Evolutionary conservation across 2,888 invertebrate species (phyloP).

Genomic region (Theodoxus fluviatilis): DNA sequence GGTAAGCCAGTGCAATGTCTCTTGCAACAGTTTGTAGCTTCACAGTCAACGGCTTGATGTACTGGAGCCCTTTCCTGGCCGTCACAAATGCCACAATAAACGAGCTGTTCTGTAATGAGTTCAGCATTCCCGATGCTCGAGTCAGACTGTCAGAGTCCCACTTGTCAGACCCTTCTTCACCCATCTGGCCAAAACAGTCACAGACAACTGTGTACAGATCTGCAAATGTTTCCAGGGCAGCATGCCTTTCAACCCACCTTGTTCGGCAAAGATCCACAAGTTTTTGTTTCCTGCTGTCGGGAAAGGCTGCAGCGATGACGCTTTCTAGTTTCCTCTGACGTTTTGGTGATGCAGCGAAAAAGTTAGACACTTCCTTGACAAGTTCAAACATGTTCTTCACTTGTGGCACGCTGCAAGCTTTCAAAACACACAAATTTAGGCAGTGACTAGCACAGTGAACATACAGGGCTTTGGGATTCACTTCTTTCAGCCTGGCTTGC

Average conservation of each 20-base stretch:
- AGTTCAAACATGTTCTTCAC: no score
- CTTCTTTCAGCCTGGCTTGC: conserved; percentile 28
- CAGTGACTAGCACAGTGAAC: conserved; percentile 34
- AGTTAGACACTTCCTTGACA: no score
- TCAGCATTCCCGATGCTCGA: not conserved
- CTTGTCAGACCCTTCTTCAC: not conserved
- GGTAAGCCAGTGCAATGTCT: conserved; percentile 17
- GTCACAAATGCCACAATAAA: not conserved
- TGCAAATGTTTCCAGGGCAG: not conserved
- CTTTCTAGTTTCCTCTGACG: conserved; percentile 32
- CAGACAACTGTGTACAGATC: not conserved
- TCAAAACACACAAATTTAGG: conserved; percentile 30
- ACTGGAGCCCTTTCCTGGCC: not conserved
- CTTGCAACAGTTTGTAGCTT: not conserved
- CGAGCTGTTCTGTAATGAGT: not conserved
- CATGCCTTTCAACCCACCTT: not conserved
- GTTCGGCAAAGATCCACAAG: conserved; percentile 1
- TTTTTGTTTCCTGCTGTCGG: not conserved
- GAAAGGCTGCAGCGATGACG: conserved; percentile 32
- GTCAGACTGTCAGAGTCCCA: not conserved
- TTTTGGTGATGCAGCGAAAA: no score
- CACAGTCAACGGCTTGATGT: not conserved
- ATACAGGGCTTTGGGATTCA: conserved; percentile 30
- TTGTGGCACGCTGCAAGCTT: conserved; percentile 31
- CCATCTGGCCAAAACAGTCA: not conserved